Evolutionary conservation across 2,113 vertebrate species (phyloP), one percentile per base, ranked within the genome.

Genomic region (Puma concolor): DNA sequence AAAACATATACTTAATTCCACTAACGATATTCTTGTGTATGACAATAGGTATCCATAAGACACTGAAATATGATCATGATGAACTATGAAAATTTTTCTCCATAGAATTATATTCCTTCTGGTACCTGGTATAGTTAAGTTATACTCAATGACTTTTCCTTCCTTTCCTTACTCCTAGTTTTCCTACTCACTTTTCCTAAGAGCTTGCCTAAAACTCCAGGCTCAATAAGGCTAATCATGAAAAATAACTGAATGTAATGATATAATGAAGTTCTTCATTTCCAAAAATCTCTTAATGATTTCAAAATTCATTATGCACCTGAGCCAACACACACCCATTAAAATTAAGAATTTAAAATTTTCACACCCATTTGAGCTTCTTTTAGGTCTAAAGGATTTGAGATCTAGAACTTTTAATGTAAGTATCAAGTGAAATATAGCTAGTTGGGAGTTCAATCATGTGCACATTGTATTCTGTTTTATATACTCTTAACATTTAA

Each of bases 401-500:
- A 63, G 21, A 71, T 74, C 25, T 50, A 16, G 57, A 66, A 48
- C 41, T 81, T 95, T 94, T 91, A 81, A 66, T 82, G 50, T 91
- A 81, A 66, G 13, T 85, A 77, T 81, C 33, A 76, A 89, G 33
- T 92, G 79, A 95, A 86, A 88, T 67, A 88, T n/a, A 87, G 41
- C 80, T 86, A 91, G 33, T 82, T 88, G 57, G 38, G 50, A 54
- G n/a, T 60, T 86, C 60, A 94, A 29, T 74, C 25, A 57, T 86
- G 41, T 90, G 41, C 44, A 89, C 38, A 89, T 57, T 93, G 1
- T 54, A 80, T 60, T 96, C n/a, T 81, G 11, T 81, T 92, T 95
- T 96, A 64, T 86, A 93, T 91, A 91, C 33, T 91, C 41, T 79
- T 90, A 93, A 86, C 89, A 92, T 50, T 93, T 95, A 95, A 90